Percentiles rank a stretch among this genome's conserved stretches.
Evolutionary conservation across 2,797 vertebrate genomes (phyloP).

Genomic region (Enteromius fasciolatus): DNA sequence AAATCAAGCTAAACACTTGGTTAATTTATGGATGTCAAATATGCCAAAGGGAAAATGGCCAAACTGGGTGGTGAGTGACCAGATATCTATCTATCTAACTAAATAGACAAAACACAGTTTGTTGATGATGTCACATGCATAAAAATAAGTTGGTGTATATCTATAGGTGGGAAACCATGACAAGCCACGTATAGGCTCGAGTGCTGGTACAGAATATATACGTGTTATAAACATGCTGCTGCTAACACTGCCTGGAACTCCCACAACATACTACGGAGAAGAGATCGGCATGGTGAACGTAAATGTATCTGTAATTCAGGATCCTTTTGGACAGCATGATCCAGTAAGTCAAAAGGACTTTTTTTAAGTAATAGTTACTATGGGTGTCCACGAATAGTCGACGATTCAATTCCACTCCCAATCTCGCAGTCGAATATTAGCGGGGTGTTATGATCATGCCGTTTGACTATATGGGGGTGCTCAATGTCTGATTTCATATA

Average conservation of each 20-base stretch:
- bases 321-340: constrained; percentile 70
- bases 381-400: too few species aligned
- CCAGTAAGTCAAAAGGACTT: constrained; percentile 64
- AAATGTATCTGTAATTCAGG: constrained; percentile 73
- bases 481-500: too few species aligned
- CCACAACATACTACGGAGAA: constrained; percentile 95
- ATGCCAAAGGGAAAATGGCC: constrained; percentile 93
- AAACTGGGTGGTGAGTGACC: constrained; percentile 92
- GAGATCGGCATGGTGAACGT: constrained; percentile 95
- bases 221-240: constrained; percentile 91
- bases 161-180: constrained; percentile 88
- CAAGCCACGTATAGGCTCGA: constrained; percentile 83
- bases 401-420: too few species aligned
- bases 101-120: not conserved
- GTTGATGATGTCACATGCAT: not conserved
- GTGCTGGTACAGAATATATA: constrained; percentile 77
- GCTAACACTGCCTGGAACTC: constrained; percentile 93
- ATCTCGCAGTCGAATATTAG: too few species aligned
- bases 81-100: not conserved
- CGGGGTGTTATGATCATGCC: too few species aligned
- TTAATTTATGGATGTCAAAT: constrained; percentile 89
- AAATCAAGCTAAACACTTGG: constrained; percentile 74
- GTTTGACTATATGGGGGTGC: too few species aligned
- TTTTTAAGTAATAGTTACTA: not conserved
- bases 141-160: not conserved